Percentiles rank a stretch among this genome's conserved stretches.
These are phyloP conservation scores for Paedocypris micromegethes DNA, from an alignment of 2,797 vertebrate species.

Conservation along the genomic window DNA sequence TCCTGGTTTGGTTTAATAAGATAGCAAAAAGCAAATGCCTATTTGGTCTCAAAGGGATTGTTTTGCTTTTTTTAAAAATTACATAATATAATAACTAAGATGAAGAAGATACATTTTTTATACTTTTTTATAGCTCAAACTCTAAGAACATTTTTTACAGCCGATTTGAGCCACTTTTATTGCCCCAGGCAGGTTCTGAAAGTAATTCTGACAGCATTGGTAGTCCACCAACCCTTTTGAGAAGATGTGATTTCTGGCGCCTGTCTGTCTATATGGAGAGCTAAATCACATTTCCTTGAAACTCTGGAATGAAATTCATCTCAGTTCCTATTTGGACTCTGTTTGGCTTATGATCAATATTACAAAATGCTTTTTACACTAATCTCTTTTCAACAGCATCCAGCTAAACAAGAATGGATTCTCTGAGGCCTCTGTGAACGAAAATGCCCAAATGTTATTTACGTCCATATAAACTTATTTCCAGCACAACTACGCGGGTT, in stretches of 20 bases:
- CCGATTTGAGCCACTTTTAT: constrained; percentile 5
- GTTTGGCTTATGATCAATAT: constrained; percentile 20
- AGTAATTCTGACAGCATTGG: constrained; percentile 10
- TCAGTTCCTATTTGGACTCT: constrained; percentile 4
- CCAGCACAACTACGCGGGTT: constrained; percentile 1
- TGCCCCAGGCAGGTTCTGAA: constrained; percentile 7
- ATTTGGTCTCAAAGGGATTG: too few relatives aligned
- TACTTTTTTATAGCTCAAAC: background rate
- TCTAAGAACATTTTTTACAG: constrained; percentile 1
- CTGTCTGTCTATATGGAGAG: background rate
- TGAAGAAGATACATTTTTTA: too few relatives aligned
- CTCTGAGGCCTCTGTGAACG: background rate
- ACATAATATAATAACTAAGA: too few relatives aligned
- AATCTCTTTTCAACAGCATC: constrained; percentile 9
- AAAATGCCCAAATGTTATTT: background rate
- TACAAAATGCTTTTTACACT: constrained; percentile 2
- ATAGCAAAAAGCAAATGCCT: too few relatives aligned
- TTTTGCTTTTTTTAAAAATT: too few relatives aligned
- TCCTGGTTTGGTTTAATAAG: too few relatives aligned
- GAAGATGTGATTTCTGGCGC: background rate
- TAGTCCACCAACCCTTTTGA: constrained; percentile 15
- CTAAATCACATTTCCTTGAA: constrained; percentile 23
- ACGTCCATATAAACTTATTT: constrained; percentile 11
- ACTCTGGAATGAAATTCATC: constrained; percentile 12
- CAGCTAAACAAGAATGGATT: constrained; percentile 8